phyloP scores from a whole-genome alignment of 2,797 vertebrate species.

The Crocodylus rhombifer region DNA sequence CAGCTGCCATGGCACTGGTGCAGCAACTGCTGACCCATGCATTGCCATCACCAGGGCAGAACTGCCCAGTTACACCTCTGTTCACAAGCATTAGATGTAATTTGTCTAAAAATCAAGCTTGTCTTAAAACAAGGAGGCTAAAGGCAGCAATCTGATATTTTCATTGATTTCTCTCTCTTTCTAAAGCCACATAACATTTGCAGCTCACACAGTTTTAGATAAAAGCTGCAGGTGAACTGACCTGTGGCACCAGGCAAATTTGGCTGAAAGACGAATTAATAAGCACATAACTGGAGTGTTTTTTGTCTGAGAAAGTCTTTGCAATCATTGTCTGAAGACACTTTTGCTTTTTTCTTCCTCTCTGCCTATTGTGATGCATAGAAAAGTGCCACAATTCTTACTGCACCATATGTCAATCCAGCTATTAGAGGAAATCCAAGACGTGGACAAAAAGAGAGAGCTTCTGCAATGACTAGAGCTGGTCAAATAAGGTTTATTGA shows the following conservation, averaged over 20 bases:
- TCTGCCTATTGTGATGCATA: conserved; percentile 24
- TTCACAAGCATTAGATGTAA: neutral
- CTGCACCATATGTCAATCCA: conserved; percentile 35
- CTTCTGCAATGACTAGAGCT: neutral
- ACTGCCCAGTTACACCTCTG: neutral
- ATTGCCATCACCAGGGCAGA: no score
- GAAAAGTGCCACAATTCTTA: conserved; percentile 18
- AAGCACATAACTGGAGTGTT: conserved; percentile 27
- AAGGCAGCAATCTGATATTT: neutral
- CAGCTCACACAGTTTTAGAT: neutral
- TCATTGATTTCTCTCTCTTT: neutral
- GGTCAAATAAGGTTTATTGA: neutral
- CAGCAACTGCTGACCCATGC: no score
- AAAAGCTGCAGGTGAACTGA: conserved; percentile 45
- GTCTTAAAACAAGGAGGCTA: neutral
- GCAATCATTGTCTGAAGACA: conserved; percentile 24
- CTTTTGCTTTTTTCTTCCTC: neutral
- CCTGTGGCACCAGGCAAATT: conserved; percentile 21
- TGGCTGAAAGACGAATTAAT: conserved; percentile 52
- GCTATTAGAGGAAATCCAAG: conserved; percentile 4
- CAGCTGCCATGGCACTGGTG: no score
- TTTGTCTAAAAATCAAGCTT: neutral
- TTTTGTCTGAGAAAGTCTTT: conserved; percentile 38
- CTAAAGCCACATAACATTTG: conserved; percentile 12
- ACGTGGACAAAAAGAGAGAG: conserved; percentile 61